These are phyloP conservation scores for Neoascia interrupta DNA, from an alignment of 2,888 invertebrate genomes.

Conservation along the genomic window DNA sequence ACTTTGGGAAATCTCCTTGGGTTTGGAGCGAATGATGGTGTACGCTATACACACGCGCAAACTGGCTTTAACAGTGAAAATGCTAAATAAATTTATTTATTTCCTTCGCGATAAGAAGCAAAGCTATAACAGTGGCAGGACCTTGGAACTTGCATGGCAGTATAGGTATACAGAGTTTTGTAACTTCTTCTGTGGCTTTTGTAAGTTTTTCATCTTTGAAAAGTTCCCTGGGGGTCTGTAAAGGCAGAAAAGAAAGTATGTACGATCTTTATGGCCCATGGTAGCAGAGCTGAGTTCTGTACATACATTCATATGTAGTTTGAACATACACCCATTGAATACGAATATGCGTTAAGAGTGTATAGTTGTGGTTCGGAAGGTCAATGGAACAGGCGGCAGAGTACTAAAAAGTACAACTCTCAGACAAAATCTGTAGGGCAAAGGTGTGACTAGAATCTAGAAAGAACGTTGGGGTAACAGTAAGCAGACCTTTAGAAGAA, in stretches of 20 bases:
- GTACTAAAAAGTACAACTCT: no score
- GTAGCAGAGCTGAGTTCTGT: not conserved
- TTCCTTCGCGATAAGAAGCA: constrained; percentile 38
- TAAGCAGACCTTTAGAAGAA: no score
- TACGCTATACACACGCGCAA: not conserved
- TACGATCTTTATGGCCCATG: not conserved
- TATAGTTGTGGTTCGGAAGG: constrained; percentile 34
- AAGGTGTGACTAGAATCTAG: no score
- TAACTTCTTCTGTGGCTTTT: constrained; percentile 45
- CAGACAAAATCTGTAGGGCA: no score
- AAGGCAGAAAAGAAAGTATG: not conserved
- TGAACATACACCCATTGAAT: no score
- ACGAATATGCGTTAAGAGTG: not conserved
- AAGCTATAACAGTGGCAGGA: constrained; percentile 10
- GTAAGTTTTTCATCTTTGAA: constrained; percentile 62
- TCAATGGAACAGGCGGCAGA: constrained; percentile 40
- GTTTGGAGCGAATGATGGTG: no score
- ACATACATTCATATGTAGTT: no score
- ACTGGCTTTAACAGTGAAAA: constrained; percentile 12
- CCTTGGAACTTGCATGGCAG: constrained; percentile 20
- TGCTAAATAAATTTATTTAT: constrained; percentile 61
- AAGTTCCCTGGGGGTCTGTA: constrained; percentile 53
- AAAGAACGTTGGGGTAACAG: no score
- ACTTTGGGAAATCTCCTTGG: constrained; percentile 63
- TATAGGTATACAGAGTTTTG: constrained; percentile 24